Conservation (phyloP, 2,888 invertebrate species). For the Clitarchus hookeri region DNA sequence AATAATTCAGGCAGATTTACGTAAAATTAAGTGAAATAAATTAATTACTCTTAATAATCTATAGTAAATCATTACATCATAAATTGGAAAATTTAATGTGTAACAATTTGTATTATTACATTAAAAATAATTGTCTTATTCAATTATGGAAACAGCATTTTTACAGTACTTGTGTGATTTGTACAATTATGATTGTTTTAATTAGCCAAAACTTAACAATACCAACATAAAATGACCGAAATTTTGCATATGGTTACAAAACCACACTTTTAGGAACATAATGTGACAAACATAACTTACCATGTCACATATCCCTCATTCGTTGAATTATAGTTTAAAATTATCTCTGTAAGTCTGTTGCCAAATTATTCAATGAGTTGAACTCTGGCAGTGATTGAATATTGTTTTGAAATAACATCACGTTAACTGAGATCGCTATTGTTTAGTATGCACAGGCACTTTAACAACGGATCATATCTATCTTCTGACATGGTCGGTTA, state of each 20-base stretch:
- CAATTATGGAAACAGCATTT: background rate
- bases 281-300: slow-evolving; percentile 38
- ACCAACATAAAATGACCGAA: background rate
- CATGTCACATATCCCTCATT: slow-evolving; percentile 35
- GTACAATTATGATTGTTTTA: background rate
- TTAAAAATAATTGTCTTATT: background rate
- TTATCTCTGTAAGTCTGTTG: no score
- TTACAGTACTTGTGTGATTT: background rate
- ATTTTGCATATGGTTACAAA: background rate
- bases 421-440: no score
- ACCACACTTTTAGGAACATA: background rate
- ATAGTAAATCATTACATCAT: background rate
- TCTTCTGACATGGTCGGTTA: no score
- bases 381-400: no score
- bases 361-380: no score
- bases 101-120: background rate
- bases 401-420: no score
- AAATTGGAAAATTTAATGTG: background rate
- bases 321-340: slow-evolving; percentile 28
- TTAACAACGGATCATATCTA: no score
- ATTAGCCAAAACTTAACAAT: background rate
- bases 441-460: no score
- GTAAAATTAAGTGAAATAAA: background rate
- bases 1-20: background rate
- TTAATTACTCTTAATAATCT: background rate